Evolutionary conservation across 1,140 invertebrate species (phyloP), one percentile per base, ranked within the genome.

Genomic region (Melitaea cinxia): DNA sequence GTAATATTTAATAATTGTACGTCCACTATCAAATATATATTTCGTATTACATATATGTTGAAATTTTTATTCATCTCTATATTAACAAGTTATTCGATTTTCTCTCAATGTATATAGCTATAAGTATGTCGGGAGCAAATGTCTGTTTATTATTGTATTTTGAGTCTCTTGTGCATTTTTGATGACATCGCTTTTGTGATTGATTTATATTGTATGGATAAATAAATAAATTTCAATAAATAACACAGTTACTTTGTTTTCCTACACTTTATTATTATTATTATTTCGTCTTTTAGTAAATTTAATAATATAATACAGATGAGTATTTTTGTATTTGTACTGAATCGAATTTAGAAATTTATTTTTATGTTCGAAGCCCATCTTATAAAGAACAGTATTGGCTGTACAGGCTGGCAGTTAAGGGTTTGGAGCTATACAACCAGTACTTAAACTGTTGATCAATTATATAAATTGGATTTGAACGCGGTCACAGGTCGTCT

Each of bases 101-200:
- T 80, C 77, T 80, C 72, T 70, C 62, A 72, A 72, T 84, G 80
- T 86, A 86, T 82, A 85, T 83, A 84, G 66, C 49, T 62, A 57
- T 75, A 70, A 67, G 61, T 70, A 65, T 74, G 64, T 80, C 73
- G 77, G 78, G 80, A 84, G 74, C 77, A 85, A 87, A 75, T 77
- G 73, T 80, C 72, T 84, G 73, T 82, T 73, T 77, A 73, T 33
- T 33, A 70, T 42, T 72, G 67, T 77, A 78, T 77, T 85, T 80
- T 85, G 83, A 89, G 86, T 89, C 85, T 88, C 85, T 87, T 83
- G 70, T 87, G 84, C 82, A 88, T 89, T 87, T 87, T 75, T 68
- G 68, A 81, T 76, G 70, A 77, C 77, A 81, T 72, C 73, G 85
- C 85, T 88, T 88, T 85, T 88, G 82, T 89, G 83, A 72, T 85